Percentiles rank a stretch among this genome's conserved stretches.
These are phyloP conservation scores for Xenopus borealis DNA, from an alignment of 2,113 vertebrate genomes.

Conservation along the genomic window DNA sequence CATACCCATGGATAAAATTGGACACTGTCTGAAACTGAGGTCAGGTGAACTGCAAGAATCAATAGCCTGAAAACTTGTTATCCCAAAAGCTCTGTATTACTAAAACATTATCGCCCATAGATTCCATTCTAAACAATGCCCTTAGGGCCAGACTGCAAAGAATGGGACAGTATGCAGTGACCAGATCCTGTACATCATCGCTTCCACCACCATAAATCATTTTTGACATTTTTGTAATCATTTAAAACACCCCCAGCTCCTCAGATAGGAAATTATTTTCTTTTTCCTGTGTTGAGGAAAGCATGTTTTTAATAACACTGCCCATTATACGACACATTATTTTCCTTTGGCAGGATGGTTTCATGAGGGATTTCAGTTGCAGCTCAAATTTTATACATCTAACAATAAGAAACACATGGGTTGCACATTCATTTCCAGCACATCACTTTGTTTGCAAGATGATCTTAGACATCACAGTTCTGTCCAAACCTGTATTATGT, in stretches of 20 bases:
- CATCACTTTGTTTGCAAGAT: background rate
- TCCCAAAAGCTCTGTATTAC: background rate
- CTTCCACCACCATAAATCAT: background rate
- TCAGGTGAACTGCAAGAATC: no score
- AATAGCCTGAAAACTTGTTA: no score
- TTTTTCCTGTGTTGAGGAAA: background rate
- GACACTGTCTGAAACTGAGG: no score
- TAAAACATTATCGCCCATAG: no score
- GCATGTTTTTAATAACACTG: background rate
- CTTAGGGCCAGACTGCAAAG: background rate
- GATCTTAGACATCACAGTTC: background rate
- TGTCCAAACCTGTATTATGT: background rate
- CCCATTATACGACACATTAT: constrained; percentile 1
- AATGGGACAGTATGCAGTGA: background rate
- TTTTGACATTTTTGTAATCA: background rate
- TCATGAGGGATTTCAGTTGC: background rate
- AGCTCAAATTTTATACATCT: background rate
- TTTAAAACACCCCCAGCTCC: background rate
- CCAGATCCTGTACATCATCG: background rate
- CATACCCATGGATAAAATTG: no score
- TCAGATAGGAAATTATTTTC: background rate
- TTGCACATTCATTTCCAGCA: background rate
- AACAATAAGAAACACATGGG: background rate
- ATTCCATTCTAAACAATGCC: background rate
- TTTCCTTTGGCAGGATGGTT: background rate